These are phyloP conservation scores for Archivesica marissinica DNA, from an alignment of 1,140 invertebrate species.

Conservation along the genomic window DNA sequence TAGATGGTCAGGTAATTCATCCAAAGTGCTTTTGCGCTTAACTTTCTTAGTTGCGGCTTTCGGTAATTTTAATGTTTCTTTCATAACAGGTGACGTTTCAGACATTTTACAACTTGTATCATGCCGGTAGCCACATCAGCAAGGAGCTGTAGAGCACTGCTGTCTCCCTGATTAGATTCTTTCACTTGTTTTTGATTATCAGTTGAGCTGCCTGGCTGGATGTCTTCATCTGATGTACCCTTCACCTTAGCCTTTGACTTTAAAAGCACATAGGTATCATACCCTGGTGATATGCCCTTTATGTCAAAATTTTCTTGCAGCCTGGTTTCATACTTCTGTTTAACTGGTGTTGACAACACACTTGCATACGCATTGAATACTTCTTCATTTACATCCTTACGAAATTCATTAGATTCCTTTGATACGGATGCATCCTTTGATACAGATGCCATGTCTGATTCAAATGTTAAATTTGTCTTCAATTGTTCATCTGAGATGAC, in stretches of 20 bases:
- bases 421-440: too few species aligned
- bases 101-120: background rate
- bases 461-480: slow-evolving; percentile 40
- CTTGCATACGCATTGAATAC: slow-evolving; percentile 12
- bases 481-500: slow-evolving; percentile 31
- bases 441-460: background rate
- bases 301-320: slow-evolving; percentile 13
- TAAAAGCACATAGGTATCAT: background rate
- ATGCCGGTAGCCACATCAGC: background rate
- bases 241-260: background rate
- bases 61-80: background rate
- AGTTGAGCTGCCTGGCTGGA: too few species aligned
- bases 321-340: slow-evolving; percentile 21
- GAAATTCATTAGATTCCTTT: background rate
- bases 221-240: too few species aligned
- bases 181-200: background rate
- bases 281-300: background rate
- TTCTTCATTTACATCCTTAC: background rate
- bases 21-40: slow-evolving; percentile 14
- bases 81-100: background rate
- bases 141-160: too few species aligned
- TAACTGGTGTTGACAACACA: slow-evolving; percentile 27
- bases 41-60: background rate
- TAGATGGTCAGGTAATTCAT: slow-evolving; percentile 41
- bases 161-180: too few species aligned